Evolutionary conservation across 37 sponge, comb jelly and placozoan genomes (phyloP).

Genomic region (Aphrocallistes beatrix): DNA sequence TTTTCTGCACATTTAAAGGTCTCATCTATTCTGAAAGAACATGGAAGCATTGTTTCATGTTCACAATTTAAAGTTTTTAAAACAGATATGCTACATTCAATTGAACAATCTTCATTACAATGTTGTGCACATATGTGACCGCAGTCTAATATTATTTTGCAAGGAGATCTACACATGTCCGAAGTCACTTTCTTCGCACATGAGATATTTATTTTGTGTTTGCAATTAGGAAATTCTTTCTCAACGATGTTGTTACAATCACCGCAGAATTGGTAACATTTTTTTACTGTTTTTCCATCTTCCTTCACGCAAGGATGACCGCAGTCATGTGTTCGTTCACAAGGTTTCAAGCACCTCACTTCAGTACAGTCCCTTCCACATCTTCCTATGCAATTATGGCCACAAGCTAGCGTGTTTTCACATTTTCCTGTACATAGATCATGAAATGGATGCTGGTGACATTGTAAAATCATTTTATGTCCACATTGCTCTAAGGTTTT

Average conservation of each 20-base stretch:
- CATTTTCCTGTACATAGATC: slow-evolving; percentile 6
- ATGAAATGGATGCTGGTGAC: slow-evolving; percentile 15
- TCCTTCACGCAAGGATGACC: neutral
- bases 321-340: neutral
- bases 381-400: slow-evolving; percentile 22
- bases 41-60: neutral
- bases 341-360: neutral
- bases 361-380: slow-evolving; percentile 23
- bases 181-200: neutral
- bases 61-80: slow-evolving; percentile 7
- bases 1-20: neutral
- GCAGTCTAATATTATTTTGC: neutral
- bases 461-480: slow-evolving; percentile 25
- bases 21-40: neutral
- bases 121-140: neutral
- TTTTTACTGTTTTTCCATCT: neutral
- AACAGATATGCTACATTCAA: neutral
- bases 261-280: neutral
- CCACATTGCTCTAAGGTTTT: slow-evolving; percentile 37
- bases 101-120: neutral
- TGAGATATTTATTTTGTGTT: neutral
- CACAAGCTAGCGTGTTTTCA: slow-evolving; percentile 20
- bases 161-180: neutral
- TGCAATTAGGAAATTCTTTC: neutral
- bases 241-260: neutral